Conservation (phyloP, 2,113 vertebrate genomes). For the Nothobranchius kuhntae region DNA sequence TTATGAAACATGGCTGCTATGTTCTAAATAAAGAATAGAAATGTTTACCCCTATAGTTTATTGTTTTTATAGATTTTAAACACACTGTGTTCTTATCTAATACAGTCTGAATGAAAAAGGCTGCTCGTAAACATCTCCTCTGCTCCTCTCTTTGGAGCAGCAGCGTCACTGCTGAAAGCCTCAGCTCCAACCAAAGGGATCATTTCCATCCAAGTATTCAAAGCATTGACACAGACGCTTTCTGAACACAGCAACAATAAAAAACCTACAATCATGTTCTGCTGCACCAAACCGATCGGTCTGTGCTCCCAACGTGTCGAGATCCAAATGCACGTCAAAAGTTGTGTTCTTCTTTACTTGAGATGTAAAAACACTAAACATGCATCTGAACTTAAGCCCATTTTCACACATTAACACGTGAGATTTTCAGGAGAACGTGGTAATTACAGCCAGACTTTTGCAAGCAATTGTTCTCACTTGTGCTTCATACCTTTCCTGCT, state of each 20-base stretch:
- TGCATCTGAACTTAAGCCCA: neutral
- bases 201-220: neutral
- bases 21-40: neutral
- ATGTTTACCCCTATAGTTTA: neutral
- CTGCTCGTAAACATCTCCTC: neutral
- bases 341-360: too few species aligned
- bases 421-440: neutral
- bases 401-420: neutral
- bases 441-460: neutral
- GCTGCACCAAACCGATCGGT: too few species aligned
- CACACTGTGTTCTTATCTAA: neutral
- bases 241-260: neutral
- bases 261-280: neutral
- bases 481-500: neutral
- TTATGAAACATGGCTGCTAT: conserved; percentile 24
- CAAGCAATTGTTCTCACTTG: neutral
- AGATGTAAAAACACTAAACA: too few species aligned
- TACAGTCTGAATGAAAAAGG: neutral
- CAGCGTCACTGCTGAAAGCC: neutral
- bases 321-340: too few species aligned
- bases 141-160: neutral
- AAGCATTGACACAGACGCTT: neutral
- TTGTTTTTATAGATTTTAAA: neutral
- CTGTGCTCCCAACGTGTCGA: too few species aligned
- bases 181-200: neutral